Base-by-base conservation (phyloP, 1,140 invertebrate genomes). In the Eciton burchellii region DNA sequence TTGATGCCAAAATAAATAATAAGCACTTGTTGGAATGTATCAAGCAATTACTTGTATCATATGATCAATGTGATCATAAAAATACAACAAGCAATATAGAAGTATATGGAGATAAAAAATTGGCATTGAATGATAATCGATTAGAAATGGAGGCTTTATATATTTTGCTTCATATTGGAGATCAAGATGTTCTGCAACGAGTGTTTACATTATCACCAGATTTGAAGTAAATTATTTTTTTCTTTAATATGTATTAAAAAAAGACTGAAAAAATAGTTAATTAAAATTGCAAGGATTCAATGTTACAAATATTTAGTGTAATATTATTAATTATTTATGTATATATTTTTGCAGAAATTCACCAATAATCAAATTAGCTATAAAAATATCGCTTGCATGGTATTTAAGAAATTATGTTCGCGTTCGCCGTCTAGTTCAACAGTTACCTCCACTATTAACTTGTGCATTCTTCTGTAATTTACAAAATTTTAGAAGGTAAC, bases 1-100 rank as follows among this genome's bases (percentile, higher is more conserved):
- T 95, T 74, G 95, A 96, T 91, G 89, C 94, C 2, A 94, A 95
- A 79, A 94, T 96, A 41, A 96, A 96, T 84, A 91, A 94, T 57
- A 94, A 95, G 84, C 95, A 96, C 87, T 87, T 96, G 56, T 92
- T 94, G 73, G 95, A 96, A 85, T 96, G 95, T 65, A 90, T 96
- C 0, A 95, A 95, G 81, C 92, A 93, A 16, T 88, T 95, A 4
- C 89, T 96, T 0, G 87, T 89, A n/a, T 92, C 95, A 4, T 96
- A 97, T 90, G 95, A 95, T 81, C 88, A 94, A 63, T 90, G 88
- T 56, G 93, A 94, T 57, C 47, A 74, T 19, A 54, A 62, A n/a
- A n/a, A 56, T 1, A 21, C 11, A 14, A 76, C 74, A 29, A 43
- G 60, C 70, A 52, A 81, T 71, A 24, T 70, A 2, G 45, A 89